Evolutionary conservation across 1,140 invertebrate species (phyloP).

Genomic region (Ceratina calcarata): DNA sequence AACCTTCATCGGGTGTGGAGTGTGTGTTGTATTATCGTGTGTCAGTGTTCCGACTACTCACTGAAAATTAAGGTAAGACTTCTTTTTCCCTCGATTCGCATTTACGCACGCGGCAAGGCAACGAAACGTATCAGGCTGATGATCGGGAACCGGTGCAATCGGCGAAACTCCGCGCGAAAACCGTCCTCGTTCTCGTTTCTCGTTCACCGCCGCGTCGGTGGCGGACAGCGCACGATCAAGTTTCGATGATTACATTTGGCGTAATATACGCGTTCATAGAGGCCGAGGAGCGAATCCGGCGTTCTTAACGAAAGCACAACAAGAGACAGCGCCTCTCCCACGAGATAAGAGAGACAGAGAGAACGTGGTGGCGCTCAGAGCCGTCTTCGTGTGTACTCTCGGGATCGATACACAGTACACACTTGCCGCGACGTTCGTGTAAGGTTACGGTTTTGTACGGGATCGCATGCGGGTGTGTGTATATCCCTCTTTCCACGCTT

Average conservation of each 20-base stretch:
- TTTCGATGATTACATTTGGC: not conserved
- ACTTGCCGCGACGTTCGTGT: conserved; percentile 55
- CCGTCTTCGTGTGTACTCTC: conserved; percentile 67
- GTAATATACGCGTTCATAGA: too few relatives aligned
- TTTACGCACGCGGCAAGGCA: not conserved
- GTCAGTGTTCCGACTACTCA: conserved; percentile 69
- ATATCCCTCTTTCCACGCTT: not conserved
- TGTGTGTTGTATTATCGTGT: conserved; percentile 64
- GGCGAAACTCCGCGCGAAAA: not conserved
- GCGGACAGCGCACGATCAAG: not conserved
- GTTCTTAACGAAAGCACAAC: conserved; percentile 41
- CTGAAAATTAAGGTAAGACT: conserved; percentile 74
- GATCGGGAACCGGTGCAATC: too few relatives aligned
- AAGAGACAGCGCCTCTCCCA: conserved; percentile 39
- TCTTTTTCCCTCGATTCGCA: not conserved
- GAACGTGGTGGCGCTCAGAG: conserved; percentile 70
- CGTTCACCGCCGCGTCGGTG: not conserved
- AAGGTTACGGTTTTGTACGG: conserved; percentile 53
- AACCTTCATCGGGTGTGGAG: conserved; percentile 65
- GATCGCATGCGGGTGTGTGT: conserved; percentile 31
- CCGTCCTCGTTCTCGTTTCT: not conserved
- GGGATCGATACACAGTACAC: conserved; percentile 75
- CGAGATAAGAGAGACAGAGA: conserved; percentile 52
- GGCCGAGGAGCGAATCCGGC: not conserved
- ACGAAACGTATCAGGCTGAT: too few relatives aligned